Conservation (phyloP, 2,888 invertebrate genomes). For the Adineta ricciae region DNA sequence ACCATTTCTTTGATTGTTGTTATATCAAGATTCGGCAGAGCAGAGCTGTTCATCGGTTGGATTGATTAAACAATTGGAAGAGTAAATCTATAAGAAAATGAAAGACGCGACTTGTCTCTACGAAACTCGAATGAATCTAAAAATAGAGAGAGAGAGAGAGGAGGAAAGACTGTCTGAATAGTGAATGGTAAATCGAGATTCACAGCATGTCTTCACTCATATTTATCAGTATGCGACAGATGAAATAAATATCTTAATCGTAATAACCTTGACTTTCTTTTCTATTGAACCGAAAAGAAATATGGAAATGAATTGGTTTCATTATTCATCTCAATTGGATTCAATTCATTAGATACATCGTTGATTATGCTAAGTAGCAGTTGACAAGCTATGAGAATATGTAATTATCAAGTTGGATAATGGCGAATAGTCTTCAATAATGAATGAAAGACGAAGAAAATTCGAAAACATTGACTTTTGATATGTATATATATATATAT, state of each 20-base stretch:
- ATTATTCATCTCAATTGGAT: neutral
- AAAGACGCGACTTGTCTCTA: neutral
- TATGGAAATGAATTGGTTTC: neutral
- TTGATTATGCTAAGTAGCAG: neutral
- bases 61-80: neutral
- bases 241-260: neutral
- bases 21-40: neutral
- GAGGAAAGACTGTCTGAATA: neutral
- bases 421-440: neutral
- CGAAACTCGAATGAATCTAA: neutral
- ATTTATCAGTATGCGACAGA: neutral
- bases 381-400: neutral
- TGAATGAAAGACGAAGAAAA: too few species aligned
- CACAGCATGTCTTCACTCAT: neutral
- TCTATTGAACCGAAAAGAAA: neutral
- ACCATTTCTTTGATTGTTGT: neutral
- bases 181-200: neutral
- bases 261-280: neutral
- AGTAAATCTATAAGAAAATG: neutral
- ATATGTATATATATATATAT: too few species aligned
- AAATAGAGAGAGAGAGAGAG: too few species aligned
- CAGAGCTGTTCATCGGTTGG: too few species aligned
- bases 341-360: neutral
- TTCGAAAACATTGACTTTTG: too few species aligned
- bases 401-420: neutral